Evolutionary conservation across 1,140 invertebrate genomes (phyloP).

Genomic region (Drosophila malerkotliana): DNA sequence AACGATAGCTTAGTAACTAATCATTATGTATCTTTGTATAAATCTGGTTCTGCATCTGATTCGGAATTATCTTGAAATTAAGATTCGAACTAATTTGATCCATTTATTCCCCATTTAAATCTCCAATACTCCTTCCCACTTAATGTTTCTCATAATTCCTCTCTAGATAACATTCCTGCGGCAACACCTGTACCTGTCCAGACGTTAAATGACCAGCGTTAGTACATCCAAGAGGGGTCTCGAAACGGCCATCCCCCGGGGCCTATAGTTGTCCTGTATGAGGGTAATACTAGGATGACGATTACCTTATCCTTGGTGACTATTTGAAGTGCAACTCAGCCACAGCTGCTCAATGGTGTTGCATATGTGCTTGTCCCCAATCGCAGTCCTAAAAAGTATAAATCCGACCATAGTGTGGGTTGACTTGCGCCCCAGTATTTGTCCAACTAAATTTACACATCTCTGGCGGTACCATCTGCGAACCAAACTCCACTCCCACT

Average conservation of each 20-base stretch:
- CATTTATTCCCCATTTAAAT: too few relatives aligned
- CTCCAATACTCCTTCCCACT: too few relatives aligned
- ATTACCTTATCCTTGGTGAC: background rate
- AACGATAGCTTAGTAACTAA: too few relatives aligned
- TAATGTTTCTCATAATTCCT: background rate
- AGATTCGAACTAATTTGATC: too few relatives aligned
- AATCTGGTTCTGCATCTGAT: too few relatives aligned
- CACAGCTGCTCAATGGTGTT: background rate
- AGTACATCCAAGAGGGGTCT: background rate
- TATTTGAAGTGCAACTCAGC: slow-evolving; percentile 2
- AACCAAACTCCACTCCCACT: slow-evolving; percentile 4
- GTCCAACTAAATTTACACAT: slow-evolving; percentile 58
- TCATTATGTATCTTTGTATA: too few relatives aligned
- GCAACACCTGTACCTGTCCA: background rate
- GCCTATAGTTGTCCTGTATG: background rate
- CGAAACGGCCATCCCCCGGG: background rate
- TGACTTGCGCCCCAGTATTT: slow-evolving; percentile 24
- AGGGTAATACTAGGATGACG: background rate
- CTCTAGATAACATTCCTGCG: background rate
- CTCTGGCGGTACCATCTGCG: slow-evolving; percentile 45
- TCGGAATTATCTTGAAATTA: too few relatives aligned
- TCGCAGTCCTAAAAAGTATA: background rate
- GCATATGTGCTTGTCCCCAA: background rate
- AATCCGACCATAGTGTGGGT: background rate
- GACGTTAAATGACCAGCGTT: background rate